Evolutionary conservation across 2,888 invertebrate genomes (phyloP), one percentile per base, ranked within the genome.

Genomic region (Noctua janthe): DNA sequence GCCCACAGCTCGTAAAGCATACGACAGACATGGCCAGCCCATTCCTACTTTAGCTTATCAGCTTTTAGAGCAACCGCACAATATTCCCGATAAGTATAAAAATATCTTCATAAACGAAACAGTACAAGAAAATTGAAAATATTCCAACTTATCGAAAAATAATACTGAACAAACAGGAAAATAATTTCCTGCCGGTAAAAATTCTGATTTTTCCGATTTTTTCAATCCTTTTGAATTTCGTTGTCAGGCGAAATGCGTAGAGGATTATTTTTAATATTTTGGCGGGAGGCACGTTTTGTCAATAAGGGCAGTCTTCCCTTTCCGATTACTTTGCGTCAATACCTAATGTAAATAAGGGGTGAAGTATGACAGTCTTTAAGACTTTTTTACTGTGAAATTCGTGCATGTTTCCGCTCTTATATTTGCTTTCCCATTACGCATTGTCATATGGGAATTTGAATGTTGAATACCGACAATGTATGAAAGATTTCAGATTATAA

Each of bases 241-340:
- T 87, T 90, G 89, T 89, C 85, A 89, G 87, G 80, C 74, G 81
- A 90, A 91, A 85, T 89, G 83, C 89, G 83, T 87, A 75, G 86
- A 81, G 91, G 94, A 94, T 95, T 95, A 94, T 92, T 94, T 95
- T 93, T 93, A 93, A 94, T 94, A 94, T 94, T 95, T 94, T 88
- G 87, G 83, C 90, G 88, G 84, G 93, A 93, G 92, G 94, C 95
- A 95, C 95, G 96, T 95, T 94, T 94, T 94, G 96, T 96, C 95
- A 96, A 96, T 96, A 96, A 94, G 91, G 92, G 93, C 90, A 90
- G 91, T 88, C 88, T 91, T 92, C 93, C 93, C 92, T 92, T 91
- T 87, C 89, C 92, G 94, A 95, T 95, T 94, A 94, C 94, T 95
- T 95, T 94, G 92, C 92, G 93, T 93, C 95, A 94, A 94, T 94